Conservation (phyloP, 2,113 vertebrate genomes). For the Regulus satrapa region DNA sequence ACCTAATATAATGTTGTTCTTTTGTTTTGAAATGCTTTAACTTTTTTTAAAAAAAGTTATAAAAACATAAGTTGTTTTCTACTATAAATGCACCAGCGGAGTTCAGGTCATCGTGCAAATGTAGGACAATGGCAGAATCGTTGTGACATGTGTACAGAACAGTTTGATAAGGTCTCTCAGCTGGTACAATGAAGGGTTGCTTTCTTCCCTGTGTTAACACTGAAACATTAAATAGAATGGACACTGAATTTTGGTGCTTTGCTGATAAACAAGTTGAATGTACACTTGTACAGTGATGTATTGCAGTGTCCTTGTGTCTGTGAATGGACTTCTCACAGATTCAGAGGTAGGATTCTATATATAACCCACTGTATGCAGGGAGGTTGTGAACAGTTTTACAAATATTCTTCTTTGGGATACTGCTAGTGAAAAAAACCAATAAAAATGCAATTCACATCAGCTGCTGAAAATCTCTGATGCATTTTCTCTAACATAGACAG, state of each 20-base stretch:
- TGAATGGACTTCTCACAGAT: slow-evolving; percentile 9
- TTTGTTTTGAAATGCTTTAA: neutral
- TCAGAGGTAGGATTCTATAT: neutral
- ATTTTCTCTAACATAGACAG: slow-evolving; percentile 24
- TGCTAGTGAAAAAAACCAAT: neutral
- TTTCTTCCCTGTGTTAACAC: neutral
- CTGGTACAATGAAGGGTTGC: neutral
- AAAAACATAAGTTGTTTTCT: neutral
- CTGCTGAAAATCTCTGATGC: slow-evolving; percentile 21
- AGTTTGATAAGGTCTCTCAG: neutral
- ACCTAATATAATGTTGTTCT: neutral
- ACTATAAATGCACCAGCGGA: neutral
- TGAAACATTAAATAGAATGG: neutral
- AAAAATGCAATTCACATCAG: slow-evolving; percentile 15
- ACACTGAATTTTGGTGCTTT: neutral
- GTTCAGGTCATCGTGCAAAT: neutral
- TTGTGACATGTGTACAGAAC: neutral
- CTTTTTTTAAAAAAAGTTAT: too few species aligned
- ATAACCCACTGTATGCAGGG: neutral
- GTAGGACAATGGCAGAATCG: neutral
- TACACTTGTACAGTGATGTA: neutral
- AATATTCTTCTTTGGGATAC: neutral
- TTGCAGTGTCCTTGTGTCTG: neutral
- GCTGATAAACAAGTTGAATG: neutral
- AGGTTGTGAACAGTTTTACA: neutral